Evolutionary conservation across 2,797 vertebrate species (phyloP), one percentile per base, ranked within the genome.

Genomic region (Hypotaenidia okinawae): DNA sequence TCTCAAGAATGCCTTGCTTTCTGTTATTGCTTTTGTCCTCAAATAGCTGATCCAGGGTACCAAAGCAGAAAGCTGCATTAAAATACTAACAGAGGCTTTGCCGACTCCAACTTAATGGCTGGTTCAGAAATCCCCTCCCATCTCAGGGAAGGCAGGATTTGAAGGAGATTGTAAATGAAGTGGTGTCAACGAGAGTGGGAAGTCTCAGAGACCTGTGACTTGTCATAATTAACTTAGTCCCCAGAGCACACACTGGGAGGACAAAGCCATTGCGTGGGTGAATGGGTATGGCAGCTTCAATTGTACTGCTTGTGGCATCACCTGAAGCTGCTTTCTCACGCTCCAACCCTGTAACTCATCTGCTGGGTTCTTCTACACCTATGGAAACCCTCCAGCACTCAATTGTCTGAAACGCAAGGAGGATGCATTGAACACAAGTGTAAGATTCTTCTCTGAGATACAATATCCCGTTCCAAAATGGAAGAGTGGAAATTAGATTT

Each of bases 1-100:
- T 68, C 11, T 74, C 74, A 77, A 80, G 87, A 95, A 92, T 91
- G 77, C 41, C 80, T 93, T 84, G 77, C 37, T 96, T 92, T 93
- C 78, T 83, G 11, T 52, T 37, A 41, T 3, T 70, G 58, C 76
- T 91, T 96, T 95, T 94, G 91, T 96, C 68, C 69, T 83, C 58
- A 35, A 72, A 47, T 10, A 76, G 58, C 41, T 89, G 45, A 86
- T 73, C 41, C 54, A 66, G 68, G 35, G 19, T 92, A 63, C 43
- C 58, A 89, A 83, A 93, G 68, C 30, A 87, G 41, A 96, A 72
- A 19, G 30, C 47, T 62, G 27, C 18, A 75, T 91, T 93, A 80
- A 85, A 83, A 77, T 80, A 57, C 72, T 70, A 74, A 80, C 43
- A 94, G 58, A 77, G 81, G 39, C 37, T 89, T 94, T 89, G 41